Base-by-base conservation (phyloP, 2,888 invertebrate genomes). In the Heliconius ismenius region DNA sequence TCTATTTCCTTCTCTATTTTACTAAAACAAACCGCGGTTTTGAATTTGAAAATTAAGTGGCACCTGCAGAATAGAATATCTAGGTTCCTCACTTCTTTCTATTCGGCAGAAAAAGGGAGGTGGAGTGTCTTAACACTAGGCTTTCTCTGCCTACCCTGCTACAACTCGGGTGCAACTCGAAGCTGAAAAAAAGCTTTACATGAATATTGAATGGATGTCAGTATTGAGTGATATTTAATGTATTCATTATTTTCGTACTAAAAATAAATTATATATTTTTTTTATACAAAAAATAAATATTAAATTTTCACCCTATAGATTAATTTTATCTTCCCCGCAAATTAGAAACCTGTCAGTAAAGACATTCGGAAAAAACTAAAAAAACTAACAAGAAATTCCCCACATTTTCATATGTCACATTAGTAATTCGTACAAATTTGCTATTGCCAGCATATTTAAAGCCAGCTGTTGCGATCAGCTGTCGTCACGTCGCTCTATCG, bases 381-480 rank as follows among this genome's bases (percentile, higher is more conserved):
- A 9, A 58, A 32, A 28, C 18, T 9, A 32, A 18, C 18, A 28
- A 26, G 21, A 28, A 24, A 39, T 39, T 67, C 24, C 24, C 3
- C 7, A 49, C 49, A 49, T 64, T 74, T 64, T 24, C 24, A 21
- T 69, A 73, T 62, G 54, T 74, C 54, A 64, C 21, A 70, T 60
- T 75, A 26, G 26, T 18, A 62, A 68, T 75, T 67, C 24, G 6
- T 43, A 67, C 21, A 68, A 18, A 60, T 70, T 76, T 64, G 73
- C 58, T 60, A 60, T 60, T 62, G 15, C 69, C 49, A 36, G 49
- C 73, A 80, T 81, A 83, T 84, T 82, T 79, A 81, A 80, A 77
- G 74, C 79, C 88, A 87, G 84, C 84, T 87, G 86, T 81, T 83
- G 81, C 82, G 83, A 78, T 74, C 83, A 83, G 84, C 86, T 86